These are phyloP conservation scores for Pseudomyrmex gracilis DNA, from an alignment of 1,140 invertebrate genomes.

Conservation along the genomic window DNA sequence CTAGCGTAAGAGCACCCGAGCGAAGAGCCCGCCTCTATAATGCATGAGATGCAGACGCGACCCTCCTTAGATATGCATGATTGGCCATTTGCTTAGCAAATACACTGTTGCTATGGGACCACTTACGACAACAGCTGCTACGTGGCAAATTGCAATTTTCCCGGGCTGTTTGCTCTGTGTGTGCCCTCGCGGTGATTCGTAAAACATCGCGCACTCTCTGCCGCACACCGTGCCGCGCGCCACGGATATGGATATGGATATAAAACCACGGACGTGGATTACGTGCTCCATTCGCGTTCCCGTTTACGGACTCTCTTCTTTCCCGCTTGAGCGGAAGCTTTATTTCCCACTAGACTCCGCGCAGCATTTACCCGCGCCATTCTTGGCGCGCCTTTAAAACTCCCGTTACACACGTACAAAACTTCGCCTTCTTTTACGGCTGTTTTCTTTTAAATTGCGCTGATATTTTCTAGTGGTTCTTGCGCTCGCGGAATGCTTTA, in stretches of 20 bases:
- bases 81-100: constrained; percentile 83
- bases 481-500: neutral
- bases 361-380: constrained; percentile 57
- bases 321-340: constrained; percentile 54
- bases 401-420: constrained; percentile 58
- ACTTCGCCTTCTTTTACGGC: constrained; percentile 47
- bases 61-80: constrained; percentile 80
- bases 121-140: constrained; percentile 59
- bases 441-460: constrained; percentile 56
- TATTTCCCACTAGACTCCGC: constrained; percentile 59
- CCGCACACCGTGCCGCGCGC: neutral
- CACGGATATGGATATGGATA: constrained; percentile 55
- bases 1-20: constrained; percentile 58
- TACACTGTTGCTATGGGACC: constrained; percentile 59
- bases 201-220: constrained; percentile 47
- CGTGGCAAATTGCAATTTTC: constrained; percentile 64
- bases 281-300: constrained; percentile 58
- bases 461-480: constrained; percentile 48
- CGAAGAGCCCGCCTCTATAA: constrained; percentile 73
- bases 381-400: constrained; percentile 60
- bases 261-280: constrained; percentile 59
- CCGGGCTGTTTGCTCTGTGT: constrained; percentile 4
- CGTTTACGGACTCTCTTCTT: constrained; percentile 59
- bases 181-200: constrained; percentile 52
- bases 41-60: constrained; percentile 79